These are phyloP conservation scores for Sphaeramia orbicularis DNA, from an alignment of 2,797 vertebrate genomes.

Conservation along the genomic window DNA sequence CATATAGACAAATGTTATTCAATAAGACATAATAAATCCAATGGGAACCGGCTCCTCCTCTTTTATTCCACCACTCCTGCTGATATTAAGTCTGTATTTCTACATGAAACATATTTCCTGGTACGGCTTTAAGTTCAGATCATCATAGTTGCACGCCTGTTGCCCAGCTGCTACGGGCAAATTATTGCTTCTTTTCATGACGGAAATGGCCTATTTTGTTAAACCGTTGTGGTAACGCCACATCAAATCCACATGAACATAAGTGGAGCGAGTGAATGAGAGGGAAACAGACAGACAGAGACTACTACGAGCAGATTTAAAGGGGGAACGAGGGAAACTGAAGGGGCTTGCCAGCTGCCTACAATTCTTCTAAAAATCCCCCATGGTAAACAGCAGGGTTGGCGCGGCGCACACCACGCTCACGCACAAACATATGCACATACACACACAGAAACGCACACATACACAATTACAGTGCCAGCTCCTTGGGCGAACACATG, in stretches of 20 bases:
- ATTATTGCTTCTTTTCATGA: slow-evolving; percentile 71
- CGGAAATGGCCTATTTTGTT: slow-evolving; percentile 73
- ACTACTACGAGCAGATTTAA: slow-evolving; percentile 39
- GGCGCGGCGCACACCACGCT: slow-evolving; percentile 48
- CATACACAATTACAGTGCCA: slow-evolving; percentile 71
- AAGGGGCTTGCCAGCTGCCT: slow-evolving; percentile 71
- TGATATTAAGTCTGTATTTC: slow-evolving; percentile 21
- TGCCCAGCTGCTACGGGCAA: slow-evolving; percentile 38
- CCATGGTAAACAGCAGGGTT: slow-evolving; percentile 77
- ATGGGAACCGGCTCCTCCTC: slow-evolving; percentile 14
- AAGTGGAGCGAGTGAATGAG: slow-evolving; percentile 47
- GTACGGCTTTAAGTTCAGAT: slow-evolving; percentile 34
- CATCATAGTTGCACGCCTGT: slow-evolving; percentile 37
- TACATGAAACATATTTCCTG: slow-evolving; percentile 20
- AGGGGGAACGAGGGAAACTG: slow-evolving; percentile 30
- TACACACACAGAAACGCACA: slow-evolving; percentile 30
- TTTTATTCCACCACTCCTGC: slow-evolving; percentile 1
- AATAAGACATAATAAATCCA: slow-evolving; percentile 12
- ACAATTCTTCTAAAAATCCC: slow-evolving; percentile 76
- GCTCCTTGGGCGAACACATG: slow-evolving; percentile 79
- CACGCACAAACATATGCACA: slow-evolving; percentile 56
- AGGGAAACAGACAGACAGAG: slow-evolving; percentile 16
- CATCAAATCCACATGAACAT: slow-evolving; percentile 54
- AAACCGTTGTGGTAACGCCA: slow-evolving; percentile 36
- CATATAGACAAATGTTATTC: slow-evolving; percentile 17